These are phyloP conservation scores for Petrocephalus zakoni DNA, from an alignment of 2,113 vertebrate genomes.

Conservation along the genomic window DNA sequence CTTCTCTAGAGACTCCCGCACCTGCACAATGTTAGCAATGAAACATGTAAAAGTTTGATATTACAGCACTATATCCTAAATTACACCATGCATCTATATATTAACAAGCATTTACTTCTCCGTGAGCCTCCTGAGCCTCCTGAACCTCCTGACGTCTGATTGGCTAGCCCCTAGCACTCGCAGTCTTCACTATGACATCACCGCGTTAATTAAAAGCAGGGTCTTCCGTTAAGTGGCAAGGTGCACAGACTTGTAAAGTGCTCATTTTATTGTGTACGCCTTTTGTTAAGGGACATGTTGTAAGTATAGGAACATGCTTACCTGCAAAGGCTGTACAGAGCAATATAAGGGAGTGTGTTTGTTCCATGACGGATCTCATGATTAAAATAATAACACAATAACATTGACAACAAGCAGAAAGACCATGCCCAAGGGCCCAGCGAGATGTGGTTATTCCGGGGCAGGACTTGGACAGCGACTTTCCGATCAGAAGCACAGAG, in stretches of 20 bases:
- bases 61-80: not conserved
- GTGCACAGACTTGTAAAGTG: not conserved
- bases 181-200: not conserved
- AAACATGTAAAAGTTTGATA: not conserved
- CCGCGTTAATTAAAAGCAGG: not conserved
- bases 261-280: not conserved
- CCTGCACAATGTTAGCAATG: slow-evolving; percentile 53
- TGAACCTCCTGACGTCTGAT: not conserved
- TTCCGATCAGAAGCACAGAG: not conserved
- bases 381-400: not conserved
- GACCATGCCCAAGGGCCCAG: not conserved
- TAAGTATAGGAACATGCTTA: not conserved
- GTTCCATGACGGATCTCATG: not conserved
- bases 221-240: not conserved
- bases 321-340: not conserved
- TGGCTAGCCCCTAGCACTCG: not conserved
- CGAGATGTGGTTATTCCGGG: not conserved
- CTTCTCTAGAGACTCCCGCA: slow-evolving; percentile 90
- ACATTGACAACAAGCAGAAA: not conserved
- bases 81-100: not conserved
- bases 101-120: slow-evolving; percentile 39
- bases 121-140: slow-evolving; percentile 74
- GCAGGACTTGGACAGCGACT: not conserved
- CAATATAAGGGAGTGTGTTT: not conserved
- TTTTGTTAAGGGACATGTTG: not conserved